phyloP scores from a whole-genome alignment of 2,888 invertebrate genomes.

The Dryocosmus kuriphilus region DNA sequence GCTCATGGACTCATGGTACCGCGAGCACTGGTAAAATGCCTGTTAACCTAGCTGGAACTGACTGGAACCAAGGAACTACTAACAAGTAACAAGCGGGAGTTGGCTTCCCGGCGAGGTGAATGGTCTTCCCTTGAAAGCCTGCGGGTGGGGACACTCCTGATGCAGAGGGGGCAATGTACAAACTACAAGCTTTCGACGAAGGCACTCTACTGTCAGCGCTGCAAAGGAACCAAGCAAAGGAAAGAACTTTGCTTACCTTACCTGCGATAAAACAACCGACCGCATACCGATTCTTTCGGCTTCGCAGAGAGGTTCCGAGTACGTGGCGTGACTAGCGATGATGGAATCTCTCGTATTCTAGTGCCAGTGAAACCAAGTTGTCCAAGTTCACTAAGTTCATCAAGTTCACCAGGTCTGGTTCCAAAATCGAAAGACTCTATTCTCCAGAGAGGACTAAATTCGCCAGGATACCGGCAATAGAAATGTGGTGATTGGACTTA shows the following conservation, averaged over 20 bases:
- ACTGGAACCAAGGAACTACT: not conserved
- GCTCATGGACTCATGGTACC: not conserved
- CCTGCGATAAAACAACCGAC: not conserved
- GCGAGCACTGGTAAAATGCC: not conserved
- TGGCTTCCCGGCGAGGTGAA: constrained; percentile 68
- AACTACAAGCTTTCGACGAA: constrained; percentile 19
- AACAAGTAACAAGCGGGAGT: constrained; percentile 51
- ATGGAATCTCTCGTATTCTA: not conserved
- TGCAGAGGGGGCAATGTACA: constrained; percentile 49
- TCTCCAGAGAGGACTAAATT: not conserved
- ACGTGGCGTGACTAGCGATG: not conserved
- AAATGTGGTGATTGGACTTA: not conserved
- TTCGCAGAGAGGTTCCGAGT: not conserved
- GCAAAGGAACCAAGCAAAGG: not conserved
- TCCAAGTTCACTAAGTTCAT: not conserved
- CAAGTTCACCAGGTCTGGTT: not conserved
- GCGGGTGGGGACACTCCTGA: constrained; percentile 58
- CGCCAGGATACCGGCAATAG: not conserved
- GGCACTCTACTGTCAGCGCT: constrained; percentile 4
- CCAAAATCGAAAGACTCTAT: not conserved
- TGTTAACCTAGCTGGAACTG: constrained; percentile 10
- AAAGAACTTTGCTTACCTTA: not conserved
- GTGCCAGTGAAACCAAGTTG: constrained; percentile 5
- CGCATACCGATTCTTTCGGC: constrained; percentile 1
- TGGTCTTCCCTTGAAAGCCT: constrained; percentile 68